Evolutionary conservation across 2,888 invertebrate species (phyloP).

Genomic region (Epinotia brunnichana): DNA sequence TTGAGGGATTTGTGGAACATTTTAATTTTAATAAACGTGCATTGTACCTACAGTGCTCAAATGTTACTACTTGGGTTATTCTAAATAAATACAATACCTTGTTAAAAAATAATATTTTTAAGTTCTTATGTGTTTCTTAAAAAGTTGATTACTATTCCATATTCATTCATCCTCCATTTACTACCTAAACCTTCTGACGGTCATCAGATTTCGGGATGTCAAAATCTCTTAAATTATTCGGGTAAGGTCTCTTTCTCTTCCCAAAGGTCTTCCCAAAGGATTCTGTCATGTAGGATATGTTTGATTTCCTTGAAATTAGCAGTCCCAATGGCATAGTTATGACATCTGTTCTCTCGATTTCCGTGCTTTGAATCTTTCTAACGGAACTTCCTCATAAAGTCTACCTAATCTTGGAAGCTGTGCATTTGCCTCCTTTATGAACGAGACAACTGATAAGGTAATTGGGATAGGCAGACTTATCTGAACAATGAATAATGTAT

Average conservation of each 20-base stretch:
- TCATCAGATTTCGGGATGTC: no score
- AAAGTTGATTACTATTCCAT: no score
- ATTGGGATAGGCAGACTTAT: neutral
- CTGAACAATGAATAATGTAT: constrained; percentile 11
- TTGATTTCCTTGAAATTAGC: neutral
- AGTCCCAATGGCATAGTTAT: neutral
- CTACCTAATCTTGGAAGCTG: neutral
- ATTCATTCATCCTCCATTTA: no score
- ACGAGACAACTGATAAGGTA: neutral
- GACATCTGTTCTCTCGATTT: neutral
- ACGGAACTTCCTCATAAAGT: neutral
- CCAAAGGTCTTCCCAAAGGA: neutral
- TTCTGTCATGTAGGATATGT: neutral
- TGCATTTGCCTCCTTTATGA: neutral
- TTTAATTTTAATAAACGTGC: neutral
- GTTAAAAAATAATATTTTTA: neutral
- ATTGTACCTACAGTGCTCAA: neutral
- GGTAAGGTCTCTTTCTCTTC: no score
- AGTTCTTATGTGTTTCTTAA: neutral
- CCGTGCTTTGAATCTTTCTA: neutral
- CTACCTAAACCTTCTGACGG: no score
- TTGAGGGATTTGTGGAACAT: constrained; percentile 6
- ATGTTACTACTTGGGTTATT: neutral
- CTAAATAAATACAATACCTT: neutral
- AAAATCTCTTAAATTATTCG: no score